Conservation (phyloP, 2,113 vertebrate species). For the Anolis sagrei region DNA sequence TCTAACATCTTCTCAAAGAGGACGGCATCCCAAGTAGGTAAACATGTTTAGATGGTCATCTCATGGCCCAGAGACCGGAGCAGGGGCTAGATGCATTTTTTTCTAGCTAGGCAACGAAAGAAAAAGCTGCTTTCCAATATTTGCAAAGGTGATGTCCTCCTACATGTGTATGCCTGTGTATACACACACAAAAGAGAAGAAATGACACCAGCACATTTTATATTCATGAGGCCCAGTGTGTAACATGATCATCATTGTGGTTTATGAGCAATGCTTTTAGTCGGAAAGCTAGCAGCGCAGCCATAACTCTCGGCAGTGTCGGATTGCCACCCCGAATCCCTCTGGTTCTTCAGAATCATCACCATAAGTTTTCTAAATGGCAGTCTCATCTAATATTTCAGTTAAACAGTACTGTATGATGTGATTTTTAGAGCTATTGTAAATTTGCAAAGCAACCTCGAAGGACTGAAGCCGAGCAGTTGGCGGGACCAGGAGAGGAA, state of each 20-base stretch:
- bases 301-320: neutral
- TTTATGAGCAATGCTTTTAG: slow-evolving; percentile 9
- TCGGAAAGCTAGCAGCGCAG: neutral
- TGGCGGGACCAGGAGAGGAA: neutral
- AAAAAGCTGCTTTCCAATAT: too few relatives aligned
- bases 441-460: slow-evolving; percentile 7
- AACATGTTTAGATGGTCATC: too few relatives aligned
- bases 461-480: neutral
- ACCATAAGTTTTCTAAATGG: slow-evolving; percentile 13
- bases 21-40: too few relatives aligned
- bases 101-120: too few relatives aligned
- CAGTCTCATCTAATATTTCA: slow-evolving; percentile 22
- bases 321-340: neutral
- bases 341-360: slow-evolving; percentile 10
- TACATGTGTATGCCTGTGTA: too few relatives aligned
- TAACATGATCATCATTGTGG: slow-evolving; percentile 1
- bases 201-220: neutral
- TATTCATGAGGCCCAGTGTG: neutral
- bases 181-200: neutral
- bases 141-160: too few relatives aligned
- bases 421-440: slow-evolving; percentile 11
- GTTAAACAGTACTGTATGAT: slow-evolving; percentile 10
- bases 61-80: too few relatives aligned
- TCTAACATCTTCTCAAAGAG: too few relatives aligned
- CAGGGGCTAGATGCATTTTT: too few relatives aligned